Evolutionary conservation across 2,113 vertebrate species (phyloP).

Genomic region (Malaclemys terrapin): DNA sequence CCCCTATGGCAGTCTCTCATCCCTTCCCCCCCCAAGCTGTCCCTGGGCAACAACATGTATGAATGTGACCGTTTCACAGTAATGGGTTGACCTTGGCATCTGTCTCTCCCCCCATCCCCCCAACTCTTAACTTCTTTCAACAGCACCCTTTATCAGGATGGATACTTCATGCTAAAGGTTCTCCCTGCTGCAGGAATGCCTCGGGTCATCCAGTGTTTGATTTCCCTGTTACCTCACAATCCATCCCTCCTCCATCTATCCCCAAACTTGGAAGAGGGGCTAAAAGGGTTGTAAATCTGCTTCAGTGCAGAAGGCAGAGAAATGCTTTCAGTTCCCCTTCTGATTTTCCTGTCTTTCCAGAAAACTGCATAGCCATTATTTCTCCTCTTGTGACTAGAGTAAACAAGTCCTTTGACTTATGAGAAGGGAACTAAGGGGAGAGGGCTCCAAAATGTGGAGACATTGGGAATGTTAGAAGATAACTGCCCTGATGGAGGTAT

Average conservation of each 20-base stretch:
- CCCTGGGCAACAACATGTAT: not conserved
- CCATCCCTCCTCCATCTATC: not conserved
- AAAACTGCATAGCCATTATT: not conserved
- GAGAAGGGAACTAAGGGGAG: not conserved
- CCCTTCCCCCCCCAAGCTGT: not conserved
- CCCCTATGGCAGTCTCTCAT: not conserved
- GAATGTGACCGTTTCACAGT: not conserved
- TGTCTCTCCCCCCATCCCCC: too few species aligned
- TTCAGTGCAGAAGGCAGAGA: not conserved
- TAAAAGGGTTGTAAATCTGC: fast-evolving
- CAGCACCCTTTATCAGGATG: not conserved
- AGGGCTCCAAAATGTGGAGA: not conserved
- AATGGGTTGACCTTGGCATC: not conserved
- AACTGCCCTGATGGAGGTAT: not conserved
- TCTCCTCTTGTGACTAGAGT: not conserved
- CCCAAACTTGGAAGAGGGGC: not conserved
- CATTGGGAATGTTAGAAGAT: not conserved
- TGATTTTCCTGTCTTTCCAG: not conserved
- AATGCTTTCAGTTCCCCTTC: constrained; percentile 18
- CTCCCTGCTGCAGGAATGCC: not conserved
- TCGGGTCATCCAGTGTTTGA: not conserved
- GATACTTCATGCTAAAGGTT: not conserved
- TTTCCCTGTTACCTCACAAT: not conserved
- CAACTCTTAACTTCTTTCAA: not conserved
- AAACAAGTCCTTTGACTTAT: not conserved